These are phyloP conservation scores for Drosophila colorata DNA, from an alignment of 2,888 invertebrate species.

Conservation along the genomic window DNA sequence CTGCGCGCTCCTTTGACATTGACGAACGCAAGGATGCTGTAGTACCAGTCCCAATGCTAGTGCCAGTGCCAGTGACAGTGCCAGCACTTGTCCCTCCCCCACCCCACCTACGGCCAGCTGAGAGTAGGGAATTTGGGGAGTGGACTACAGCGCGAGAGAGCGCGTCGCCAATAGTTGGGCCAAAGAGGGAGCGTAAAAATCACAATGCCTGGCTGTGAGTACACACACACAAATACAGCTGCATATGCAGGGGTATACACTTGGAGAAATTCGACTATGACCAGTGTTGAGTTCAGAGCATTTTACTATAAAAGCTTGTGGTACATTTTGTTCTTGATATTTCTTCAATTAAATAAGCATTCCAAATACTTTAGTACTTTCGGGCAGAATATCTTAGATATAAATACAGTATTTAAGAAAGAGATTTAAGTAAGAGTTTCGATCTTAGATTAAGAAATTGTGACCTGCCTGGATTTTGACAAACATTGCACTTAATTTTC, in stretches of 20 bases:
- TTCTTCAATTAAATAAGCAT: too few species aligned
- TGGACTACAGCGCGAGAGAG: conserved; percentile 15
- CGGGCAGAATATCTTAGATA: too few species aligned
- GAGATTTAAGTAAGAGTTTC: too few species aligned
- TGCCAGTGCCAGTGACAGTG: background rate
- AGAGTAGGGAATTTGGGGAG: conserved; percentile 12
- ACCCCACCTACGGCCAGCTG: background rate
- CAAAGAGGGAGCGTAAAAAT: conserved; percentile 20
- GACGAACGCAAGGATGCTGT: conserved; percentile 51
- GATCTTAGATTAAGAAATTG: too few species aligned
- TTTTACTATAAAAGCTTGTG: too few species aligned
- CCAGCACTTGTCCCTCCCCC: background rate
- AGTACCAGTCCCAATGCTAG: too few species aligned
- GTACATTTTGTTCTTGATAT: too few species aligned
- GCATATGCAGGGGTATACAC: background rate
- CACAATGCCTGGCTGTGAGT: conserved; percentile 23
- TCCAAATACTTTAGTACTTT: too few species aligned
- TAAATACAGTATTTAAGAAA: too few species aligned
- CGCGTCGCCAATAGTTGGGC: conserved; percentile 3
- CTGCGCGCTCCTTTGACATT: conserved; percentile 65
- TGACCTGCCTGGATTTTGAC: too few species aligned
- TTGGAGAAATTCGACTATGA: background rate
- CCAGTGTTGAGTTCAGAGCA: too few species aligned
- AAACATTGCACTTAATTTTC: too few species aligned
- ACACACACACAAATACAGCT: conserved; percentile 13